These are phyloP conservation scores for Drosophila dunni DNA, from an alignment of 1,140 invertebrate genomes.

Conservation along the genomic window DNA sequence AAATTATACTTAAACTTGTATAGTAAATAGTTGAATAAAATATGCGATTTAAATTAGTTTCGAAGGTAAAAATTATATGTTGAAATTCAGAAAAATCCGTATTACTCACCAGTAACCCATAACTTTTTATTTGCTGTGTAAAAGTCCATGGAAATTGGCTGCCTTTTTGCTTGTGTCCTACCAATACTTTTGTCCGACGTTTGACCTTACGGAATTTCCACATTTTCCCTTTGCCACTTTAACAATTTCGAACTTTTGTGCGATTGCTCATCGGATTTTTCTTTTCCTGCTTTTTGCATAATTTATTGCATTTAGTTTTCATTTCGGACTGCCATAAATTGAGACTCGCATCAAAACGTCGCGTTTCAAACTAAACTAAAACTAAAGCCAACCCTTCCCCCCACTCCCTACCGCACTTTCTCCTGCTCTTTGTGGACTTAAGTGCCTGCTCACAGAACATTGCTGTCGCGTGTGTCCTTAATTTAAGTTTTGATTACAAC, in stretches of 20 bases:
- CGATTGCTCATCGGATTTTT: conserved; percentile 31
- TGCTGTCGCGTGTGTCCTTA: conserved; percentile 75
- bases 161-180: not conserved
- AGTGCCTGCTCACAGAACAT: conserved; percentile 23
- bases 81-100: too few species aligned
- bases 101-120: too few species aligned
- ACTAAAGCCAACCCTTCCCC: not conserved
- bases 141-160: not conserved
- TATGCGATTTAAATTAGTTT: too few species aligned
- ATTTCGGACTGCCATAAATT: conserved; percentile 64
- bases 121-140: not conserved
- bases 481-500: conserved; percentile 72
- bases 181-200: conserved; percentile 42
- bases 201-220: conserved; percentile 56
- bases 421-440: not conserved
- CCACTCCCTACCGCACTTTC: not conserved
- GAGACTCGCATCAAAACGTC: conserved; percentile 22
- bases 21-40: too few species aligned
- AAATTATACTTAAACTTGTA: too few species aligned
- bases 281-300: conserved; percentile 55
- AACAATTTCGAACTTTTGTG: conserved; percentile 57
- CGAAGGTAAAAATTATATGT: too few species aligned
- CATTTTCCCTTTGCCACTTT: not conserved
- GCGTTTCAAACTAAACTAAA: not conserved
- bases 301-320: conserved; percentile 77